phyloP scores from a whole-genome alignment of 2,113 vertebrate genomes.

The Lucifuga dentata region DNA sequence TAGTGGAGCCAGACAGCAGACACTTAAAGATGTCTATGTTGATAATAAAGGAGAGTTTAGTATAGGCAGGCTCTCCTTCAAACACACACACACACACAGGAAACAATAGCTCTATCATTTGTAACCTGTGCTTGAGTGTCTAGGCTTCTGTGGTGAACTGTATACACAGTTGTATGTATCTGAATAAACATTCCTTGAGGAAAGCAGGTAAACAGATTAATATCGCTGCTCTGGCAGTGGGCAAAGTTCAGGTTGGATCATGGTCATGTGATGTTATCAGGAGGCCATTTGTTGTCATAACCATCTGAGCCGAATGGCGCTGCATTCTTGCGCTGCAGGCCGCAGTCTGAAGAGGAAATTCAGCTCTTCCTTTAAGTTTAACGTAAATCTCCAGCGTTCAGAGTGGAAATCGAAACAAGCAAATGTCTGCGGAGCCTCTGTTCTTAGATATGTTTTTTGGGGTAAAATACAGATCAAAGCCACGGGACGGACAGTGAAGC shows the following conservation, averaged over 20 bases:
- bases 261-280: slow-evolving; percentile 57
- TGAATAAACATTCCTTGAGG: slow-evolving; percentile 56
- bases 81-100: slow-evolving; percentile 12
- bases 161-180: slow-evolving; percentile 30
- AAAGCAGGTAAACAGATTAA: slow-evolving; percentile 48
- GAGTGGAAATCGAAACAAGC: slow-evolving; percentile 25
- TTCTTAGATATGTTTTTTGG: neutral
- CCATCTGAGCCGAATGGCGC: slow-evolving; percentile 10
- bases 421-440: slow-evolving; percentile 8
- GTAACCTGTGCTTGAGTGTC: slow-evolving; percentile 7
- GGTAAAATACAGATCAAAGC: slow-evolving; percentile 44
- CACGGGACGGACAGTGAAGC: slow-evolving; percentile 5
- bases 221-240: slow-evolving; percentile 13
- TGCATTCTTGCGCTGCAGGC: slow-evolving; percentile 12
- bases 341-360: slow-evolving; percentile 10
- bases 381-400: slow-evolving; percentile 43
- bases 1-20: slow-evolving; percentile 82
- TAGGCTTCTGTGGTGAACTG: slow-evolving; percentile 28
- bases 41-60: slow-evolving; percentile 74
- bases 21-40: slow-evolving; percentile 80
- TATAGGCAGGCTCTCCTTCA: slow-evolving; percentile 30
- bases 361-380: slow-evolving; percentile 12
- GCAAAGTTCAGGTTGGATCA: slow-evolving; percentile 32
- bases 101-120: slow-evolving; percentile 29
- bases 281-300: slow-evolving; percentile 56